Conservation (phyloP, 2,888 invertebrate species). For the Chironomus riparius region DNA sequence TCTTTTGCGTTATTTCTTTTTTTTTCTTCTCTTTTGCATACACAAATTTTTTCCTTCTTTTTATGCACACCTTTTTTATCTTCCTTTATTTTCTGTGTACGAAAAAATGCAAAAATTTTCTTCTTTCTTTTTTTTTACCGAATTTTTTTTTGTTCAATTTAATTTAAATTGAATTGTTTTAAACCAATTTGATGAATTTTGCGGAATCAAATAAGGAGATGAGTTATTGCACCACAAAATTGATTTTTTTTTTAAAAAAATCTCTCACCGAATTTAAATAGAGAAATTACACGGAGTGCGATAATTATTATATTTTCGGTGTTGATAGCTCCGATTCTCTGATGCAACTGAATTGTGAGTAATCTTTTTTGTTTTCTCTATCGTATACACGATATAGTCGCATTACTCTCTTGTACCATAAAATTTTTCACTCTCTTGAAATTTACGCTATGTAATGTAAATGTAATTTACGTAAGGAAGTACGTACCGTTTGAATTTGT, state of each 20-base stretch:
- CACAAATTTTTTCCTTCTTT: background rate
- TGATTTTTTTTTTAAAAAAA: background rate
- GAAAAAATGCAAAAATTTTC: background rate
- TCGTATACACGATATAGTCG: background rate
- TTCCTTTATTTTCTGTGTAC: background rate
- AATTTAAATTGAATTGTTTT: no score
- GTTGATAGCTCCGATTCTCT: background rate
- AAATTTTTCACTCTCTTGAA: background rate
- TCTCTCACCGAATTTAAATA: background rate
- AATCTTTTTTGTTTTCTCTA: background rate
- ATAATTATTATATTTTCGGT: background rate
- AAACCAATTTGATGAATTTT: no score
- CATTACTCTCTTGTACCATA: background rate
- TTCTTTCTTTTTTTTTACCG: background rate
- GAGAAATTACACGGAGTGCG: background rate
- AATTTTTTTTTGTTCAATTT: no score
- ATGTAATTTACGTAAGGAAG: no score
- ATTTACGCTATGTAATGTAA: background rate
- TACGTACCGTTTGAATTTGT: no score
- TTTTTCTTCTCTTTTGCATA: background rate
- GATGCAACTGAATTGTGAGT: background rate
- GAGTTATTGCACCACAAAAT: background rate
- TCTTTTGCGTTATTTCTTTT: background rate
- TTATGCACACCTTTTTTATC: background rate
- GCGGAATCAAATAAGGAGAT: no score